These are phyloP conservation scores for Spea hammondii DNA, from an alignment of 2,797 vertebrate species.

Conservation along the genomic window DNA sequence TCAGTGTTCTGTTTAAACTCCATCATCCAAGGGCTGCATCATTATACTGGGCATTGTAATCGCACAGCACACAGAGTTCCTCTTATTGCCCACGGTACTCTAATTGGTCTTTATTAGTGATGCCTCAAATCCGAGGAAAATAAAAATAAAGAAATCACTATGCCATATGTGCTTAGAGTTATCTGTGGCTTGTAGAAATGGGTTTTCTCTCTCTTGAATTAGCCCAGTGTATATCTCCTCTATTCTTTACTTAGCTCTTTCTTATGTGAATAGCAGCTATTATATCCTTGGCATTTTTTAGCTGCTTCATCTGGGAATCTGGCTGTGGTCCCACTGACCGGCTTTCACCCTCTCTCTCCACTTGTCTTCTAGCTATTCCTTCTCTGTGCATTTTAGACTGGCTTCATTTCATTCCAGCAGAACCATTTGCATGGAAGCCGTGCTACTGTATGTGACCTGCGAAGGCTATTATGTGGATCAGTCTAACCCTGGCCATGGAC, in stretches of 20 bases:
- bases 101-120: not conserved
- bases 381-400: constrained; percentile 33
- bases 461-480: constrained; percentile 29
- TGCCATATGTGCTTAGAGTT: not conserved
- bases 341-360: constrained; percentile 41
- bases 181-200: constrained; percentile 15
- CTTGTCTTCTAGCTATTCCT: constrained; percentile 39
- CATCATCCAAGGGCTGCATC: too few species aligned
- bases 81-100: too few species aligned
- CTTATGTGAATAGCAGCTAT: constrained; percentile 48
- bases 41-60: too few species aligned
- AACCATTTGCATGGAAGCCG: constrained; percentile 38
- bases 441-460: constrained; percentile 49
- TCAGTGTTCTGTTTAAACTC: too few species aligned
- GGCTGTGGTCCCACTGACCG: constrained; percentile 48
- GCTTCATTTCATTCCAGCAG: constrained; percentile 41
- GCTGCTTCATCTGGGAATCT: constrained; percentile 50
- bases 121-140: not conserved
- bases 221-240: constrained; percentile 17
- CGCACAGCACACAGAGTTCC: too few species aligned
- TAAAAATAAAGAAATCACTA: not conserved
- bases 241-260: constrained; percentile 41
- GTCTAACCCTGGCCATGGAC: constrained; percentile 36
- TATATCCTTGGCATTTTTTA: constrained; percentile 44
- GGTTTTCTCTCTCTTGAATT: constrained; percentile 23